phyloP scores from a whole-genome alignment of 2,113 vertebrate species.

The Hippocampus zosterae region DNA sequence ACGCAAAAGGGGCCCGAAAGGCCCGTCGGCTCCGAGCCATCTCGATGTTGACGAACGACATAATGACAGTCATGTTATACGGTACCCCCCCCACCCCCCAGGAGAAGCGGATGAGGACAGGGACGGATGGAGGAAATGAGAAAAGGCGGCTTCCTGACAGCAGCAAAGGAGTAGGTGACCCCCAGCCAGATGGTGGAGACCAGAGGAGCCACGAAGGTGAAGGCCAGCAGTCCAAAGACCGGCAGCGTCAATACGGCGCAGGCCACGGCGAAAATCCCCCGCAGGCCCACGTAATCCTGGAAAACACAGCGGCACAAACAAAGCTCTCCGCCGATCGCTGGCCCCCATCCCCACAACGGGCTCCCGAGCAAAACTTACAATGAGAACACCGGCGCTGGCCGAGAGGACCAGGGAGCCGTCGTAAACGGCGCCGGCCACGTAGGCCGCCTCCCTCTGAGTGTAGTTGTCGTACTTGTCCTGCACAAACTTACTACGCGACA shows the following conservation, averaged over 20 bases:
- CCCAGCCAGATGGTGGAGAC: constrained; percentile 77
- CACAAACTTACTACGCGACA: constrained; percentile 78
- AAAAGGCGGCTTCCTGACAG: constrained; percentile 56
- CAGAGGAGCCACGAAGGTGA: constrained; percentile 73
- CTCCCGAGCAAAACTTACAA: constrained; percentile 58
- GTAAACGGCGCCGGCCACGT: constrained; percentile 75
- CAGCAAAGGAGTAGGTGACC: constrained; percentile 79
- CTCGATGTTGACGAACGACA: too few species aligned
- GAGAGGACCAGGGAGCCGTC: constrained; percentile 77
- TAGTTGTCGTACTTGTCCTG: constrained; percentile 80
- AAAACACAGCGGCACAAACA: not conserved
- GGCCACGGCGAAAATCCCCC: constrained; percentile 67
- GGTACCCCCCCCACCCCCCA: too few species aligned
- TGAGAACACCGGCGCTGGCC: constrained; percentile 73
- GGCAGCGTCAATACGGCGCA: constrained; percentile 75
- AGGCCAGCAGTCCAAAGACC: constrained; percentile 76
- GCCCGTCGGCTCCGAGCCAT: too few species aligned
- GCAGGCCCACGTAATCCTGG: constrained; percentile 73
- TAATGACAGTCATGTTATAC: too few species aligned
- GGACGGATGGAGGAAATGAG: too few species aligned
- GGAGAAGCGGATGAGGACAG: too few species aligned
- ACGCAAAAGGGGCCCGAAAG: too few species aligned
- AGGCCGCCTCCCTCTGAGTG: constrained; percentile 73
- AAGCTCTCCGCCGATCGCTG: too few species aligned
- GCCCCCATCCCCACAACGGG: too few species aligned